These are phyloP conservation scores for Brachionus plicatilis DNA, from an alignment of 1,140 invertebrate species.

Conservation along the genomic window DNA sequence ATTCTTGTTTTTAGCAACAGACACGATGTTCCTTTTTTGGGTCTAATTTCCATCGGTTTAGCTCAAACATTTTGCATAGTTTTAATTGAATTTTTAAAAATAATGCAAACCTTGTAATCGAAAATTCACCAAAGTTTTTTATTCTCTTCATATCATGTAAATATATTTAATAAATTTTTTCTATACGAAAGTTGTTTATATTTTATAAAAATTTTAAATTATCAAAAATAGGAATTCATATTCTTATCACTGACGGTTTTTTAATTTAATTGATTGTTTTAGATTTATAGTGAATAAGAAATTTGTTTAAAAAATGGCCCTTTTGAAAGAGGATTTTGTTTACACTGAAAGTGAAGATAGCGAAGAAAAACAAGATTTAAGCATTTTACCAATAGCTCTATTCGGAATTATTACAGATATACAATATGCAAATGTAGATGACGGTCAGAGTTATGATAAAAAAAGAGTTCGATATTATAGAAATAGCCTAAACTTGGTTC, in stretches of 20 bases:
- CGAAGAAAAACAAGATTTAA: conserved; percentile 10
- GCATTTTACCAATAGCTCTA: conserved; percentile 38
- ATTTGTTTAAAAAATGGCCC: not conserved
- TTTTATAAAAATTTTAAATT: not conserved
- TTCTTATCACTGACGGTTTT: not conserved
- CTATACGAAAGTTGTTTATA: not conserved
- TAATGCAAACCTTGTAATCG: conserved; percentile 19
- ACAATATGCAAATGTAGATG: conserved; percentile 53
- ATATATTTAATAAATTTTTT: not conserved
- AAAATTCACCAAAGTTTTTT: not conserved
- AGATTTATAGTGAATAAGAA: not conserved
- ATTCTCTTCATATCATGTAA: not conserved
- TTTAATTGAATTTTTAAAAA: conserved; percentile 16
- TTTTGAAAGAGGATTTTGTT: not conserved
- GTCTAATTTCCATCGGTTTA: not conserved
- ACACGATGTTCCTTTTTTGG: not conserved
- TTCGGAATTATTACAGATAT: conserved; percentile 55
- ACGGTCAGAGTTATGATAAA: conserved; percentile 48
- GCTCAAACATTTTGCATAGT: conserved; percentile 36
- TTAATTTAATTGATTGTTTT: not conserved
- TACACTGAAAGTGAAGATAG: not conserved
- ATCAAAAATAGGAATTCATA: not conserved
- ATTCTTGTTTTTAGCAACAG: conserved; percentile 21
- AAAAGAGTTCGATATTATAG: conserved; percentile 50
- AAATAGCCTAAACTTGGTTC: conserved; percentile 47